These are phyloP conservation scores for Oreocharis arfaki DNA, from an alignment of 2,113 vertebrate genomes.

Conservation along the genomic window DNA sequence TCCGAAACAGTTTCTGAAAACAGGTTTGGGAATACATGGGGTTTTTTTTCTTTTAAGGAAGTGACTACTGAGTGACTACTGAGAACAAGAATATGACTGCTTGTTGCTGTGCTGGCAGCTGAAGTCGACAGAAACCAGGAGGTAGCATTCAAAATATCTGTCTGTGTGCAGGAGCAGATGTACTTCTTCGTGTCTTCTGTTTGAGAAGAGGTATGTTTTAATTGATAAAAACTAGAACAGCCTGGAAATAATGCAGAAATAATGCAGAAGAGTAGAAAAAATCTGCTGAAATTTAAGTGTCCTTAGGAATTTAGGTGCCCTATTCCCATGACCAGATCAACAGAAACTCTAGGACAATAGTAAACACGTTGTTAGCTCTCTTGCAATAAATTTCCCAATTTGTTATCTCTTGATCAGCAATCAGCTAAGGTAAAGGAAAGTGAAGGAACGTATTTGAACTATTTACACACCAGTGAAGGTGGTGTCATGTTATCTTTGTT, in stretches of 20 bases:
- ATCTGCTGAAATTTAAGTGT: background rate
- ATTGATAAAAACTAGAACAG: background rate
- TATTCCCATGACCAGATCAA: background rate
- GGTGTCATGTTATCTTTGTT: background rate
- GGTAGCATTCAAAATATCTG: background rate
- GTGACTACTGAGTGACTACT: background rate
- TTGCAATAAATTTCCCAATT: background rate
- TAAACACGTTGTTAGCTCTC: background rate
- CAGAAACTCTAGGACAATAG: background rate
- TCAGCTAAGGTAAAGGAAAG: background rate
- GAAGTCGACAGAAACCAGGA: background rate
- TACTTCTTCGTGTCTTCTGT: background rate
- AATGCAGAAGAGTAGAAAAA: background rate
- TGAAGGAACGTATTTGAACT: background rate
- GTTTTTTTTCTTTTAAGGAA: background rate
- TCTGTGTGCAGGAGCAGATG: background rate
- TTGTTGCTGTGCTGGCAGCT: background rate
- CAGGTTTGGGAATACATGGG: background rate
- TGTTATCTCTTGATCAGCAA: background rate
- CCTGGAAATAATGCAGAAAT: background rate
- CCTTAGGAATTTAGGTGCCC: background rate
- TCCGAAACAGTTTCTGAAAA: background rate
- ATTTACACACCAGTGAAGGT: background rate
- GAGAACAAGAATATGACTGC: background rate
- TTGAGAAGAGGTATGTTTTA: background rate